A percentile compares a stretch with the other conserved stretches of the same genome.
phyloP scores from a whole-genome alignment of 2,888 invertebrate species.

The Diplazon laetatorius region DNA sequence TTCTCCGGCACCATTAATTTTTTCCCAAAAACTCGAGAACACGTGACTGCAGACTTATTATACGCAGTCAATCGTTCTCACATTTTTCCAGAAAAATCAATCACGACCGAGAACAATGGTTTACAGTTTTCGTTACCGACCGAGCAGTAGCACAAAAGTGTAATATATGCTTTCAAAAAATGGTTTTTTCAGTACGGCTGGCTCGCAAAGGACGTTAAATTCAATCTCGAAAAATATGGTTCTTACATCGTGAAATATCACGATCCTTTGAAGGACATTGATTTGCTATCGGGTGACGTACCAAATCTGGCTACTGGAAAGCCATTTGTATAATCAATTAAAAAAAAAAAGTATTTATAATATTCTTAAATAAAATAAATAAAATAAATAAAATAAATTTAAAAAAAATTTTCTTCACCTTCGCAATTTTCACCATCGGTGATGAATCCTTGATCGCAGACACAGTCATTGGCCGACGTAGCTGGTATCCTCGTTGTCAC shows the following conservation, averaged over 20 bases:
- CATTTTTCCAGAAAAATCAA: too few species aligned
- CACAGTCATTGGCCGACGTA: constrained; percentile 84
- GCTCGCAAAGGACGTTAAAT: constrained; percentile 74
- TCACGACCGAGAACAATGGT: not conserved
- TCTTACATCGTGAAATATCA: constrained; percentile 67
- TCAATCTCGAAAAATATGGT: constrained; percentile 74
- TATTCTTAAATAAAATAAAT: not conserved
- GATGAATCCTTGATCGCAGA: constrained; percentile 86
- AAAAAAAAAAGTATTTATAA: not conserved
- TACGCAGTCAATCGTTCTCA: too few species aligned
- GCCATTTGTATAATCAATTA: constrained; percentile 33
- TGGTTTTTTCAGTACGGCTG: constrained; percentile 76
- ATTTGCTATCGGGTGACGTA: constrained; percentile 67
- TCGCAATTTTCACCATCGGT: constrained; percentile 84
- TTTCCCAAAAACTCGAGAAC: not conserved
- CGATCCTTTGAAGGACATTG: constrained; percentile 70
- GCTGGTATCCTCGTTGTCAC: constrained; percentile 84
- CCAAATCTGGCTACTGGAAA: constrained; percentile 72
- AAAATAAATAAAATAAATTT: not conserved
- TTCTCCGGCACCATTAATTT: too few species aligned
- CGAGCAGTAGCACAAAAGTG: too few species aligned
- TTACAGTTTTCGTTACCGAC: too few species aligned
- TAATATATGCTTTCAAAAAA: too few species aligned
- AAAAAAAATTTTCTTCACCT: constrained; percentile 80
- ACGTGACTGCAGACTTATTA: too few species aligned